Percentiles rank a stretch among this genome's conserved stretches.
These are phyloP conservation scores for Burhinus oedicnemus DNA, from an alignment of 2,113 vertebrate genomes.

Conservation along the genomic window DNA sequence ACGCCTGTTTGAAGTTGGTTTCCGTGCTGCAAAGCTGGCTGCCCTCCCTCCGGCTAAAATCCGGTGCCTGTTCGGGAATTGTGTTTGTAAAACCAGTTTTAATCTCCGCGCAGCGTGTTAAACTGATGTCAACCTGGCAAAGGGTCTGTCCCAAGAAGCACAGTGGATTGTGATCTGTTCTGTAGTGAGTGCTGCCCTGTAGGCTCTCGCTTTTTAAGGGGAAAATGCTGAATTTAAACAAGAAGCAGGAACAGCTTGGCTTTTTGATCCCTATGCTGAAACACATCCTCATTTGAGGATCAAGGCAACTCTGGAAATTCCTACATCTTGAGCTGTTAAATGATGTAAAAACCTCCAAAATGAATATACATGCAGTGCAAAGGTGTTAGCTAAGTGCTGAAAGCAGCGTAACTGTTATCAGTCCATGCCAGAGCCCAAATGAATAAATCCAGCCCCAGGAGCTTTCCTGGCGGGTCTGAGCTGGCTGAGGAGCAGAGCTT, in stretches of 20 bases:
- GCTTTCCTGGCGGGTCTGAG: not conserved
- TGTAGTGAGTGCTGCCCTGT: not conserved
- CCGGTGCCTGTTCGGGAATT: fast-evolving
- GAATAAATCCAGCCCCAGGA: not conserved
- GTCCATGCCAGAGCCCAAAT: not conserved
- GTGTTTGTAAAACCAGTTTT: constrained; percentile 10
- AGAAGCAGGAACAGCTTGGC: not conserved
- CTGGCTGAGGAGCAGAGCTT: not conserved
- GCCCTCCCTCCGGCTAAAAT: not conserved
- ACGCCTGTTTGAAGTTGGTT: not conserved
- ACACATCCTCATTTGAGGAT: not conserved
- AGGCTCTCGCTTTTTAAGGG: not conserved
- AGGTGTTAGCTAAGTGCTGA: not conserved
- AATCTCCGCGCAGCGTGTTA: not conserved
- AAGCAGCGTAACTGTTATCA: not conserved
- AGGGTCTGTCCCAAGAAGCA: not conserved
- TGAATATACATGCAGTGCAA: not conserved
- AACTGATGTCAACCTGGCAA: not conserved
- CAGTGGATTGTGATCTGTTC: not conserved
- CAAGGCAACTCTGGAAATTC: constrained; percentile 14
- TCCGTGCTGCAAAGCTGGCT: constrained; percentile 10
- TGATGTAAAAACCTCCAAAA: not conserved
- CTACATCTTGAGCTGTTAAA: not conserved
- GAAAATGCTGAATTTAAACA: not conserved
- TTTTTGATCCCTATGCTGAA: not conserved